Base-by-base conservation (phyloP, 1,140 invertebrate genomes). In the Chrysoperla carnea region DNA sequence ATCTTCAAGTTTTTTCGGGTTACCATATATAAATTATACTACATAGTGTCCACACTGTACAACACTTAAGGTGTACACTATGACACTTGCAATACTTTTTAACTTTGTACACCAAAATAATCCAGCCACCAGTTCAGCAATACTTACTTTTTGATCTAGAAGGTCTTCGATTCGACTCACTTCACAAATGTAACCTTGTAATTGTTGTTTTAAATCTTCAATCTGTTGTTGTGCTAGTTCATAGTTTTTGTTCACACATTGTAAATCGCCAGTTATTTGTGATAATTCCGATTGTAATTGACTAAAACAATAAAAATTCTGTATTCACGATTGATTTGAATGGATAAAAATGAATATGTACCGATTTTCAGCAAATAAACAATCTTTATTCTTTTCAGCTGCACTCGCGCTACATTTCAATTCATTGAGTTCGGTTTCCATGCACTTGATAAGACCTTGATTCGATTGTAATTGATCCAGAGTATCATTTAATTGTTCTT, bases 121-220 rank as follows among this genome's bases (percentile, higher is more conserved):
- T n/a, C n/a, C n/a, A n/a, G n/a, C n/a, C n/a, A n/a, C n/a, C n/a
- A n/a, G n/a, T n/a, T n/a, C n/a, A n/a, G n/a, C n/a, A 23, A 5
- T 23, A 41, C 23, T 37, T 46, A 59, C 76, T 63, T 81, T 81
- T 46, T 70, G 64, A 39, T 69, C 70, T 11, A 81, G 56, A 27
- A 78, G 53, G 41, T 82, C 78, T 55, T 81, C 77, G 46, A 75
- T 72, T 46, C 76, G 62, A 49, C 73, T 70, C 8, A 82, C 71
- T 64, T 81, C 76, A 50, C 68, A 68, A 9, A 81, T 76, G 57
- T 82, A 82, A 51, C 76, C 75, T 50, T 81, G 77, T 46, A 81
- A 55, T 50, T 82, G 78, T 46, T 69, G 66, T 54, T 78, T 81
- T 23, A 82, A 55, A 49, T 75, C 69, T 37, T 72, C 72, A 0